Evolutionary conservation across 2,797 vertebrate species (phyloP), one percentile per base, ranked within the genome.

Genomic region (Cossypha polioptera): DNA sequence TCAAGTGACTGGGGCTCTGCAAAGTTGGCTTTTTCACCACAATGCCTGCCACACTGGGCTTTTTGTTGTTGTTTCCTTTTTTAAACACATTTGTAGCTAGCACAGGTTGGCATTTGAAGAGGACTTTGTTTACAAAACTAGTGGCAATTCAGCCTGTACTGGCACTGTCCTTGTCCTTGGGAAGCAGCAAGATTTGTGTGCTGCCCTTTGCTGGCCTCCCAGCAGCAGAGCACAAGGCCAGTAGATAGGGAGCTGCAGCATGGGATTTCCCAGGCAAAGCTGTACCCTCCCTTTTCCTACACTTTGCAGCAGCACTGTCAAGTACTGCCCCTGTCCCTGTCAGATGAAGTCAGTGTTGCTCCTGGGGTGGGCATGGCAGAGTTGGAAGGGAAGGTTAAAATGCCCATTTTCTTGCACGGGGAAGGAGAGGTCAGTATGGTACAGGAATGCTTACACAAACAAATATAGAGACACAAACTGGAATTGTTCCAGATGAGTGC

Each of bases 321-420:
- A 42, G 21, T 47, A 40, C 11, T 54, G 55, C 13, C 38, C 1
- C 1, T 22, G 47, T 22, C 45, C 38, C 47, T 61, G 50, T 54
- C 51, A 68, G 61, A 42, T 11, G 36, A 24, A 75, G 43, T 35
- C 74, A 22, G 29, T 11, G 35, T 10, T 18, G 16, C 31, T 31
- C 33, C 24, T 42, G n/a, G 7, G 53, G 42, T 53, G 11, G 25
- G 31, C 50, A 7, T 7, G 36, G 29, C 47, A 25, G 29, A 29
- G 29, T 15, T 80, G 61, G 25, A 76, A 74, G 47, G 29, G 29
- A 62, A 50, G 36, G 55, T 82, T 67, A 42, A 55, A 79, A 54
- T 1, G 2, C 12, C 9, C 2, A 0, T 58, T 47, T 48, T 38
- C 54, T 59, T 33, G 17, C 26, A 4, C 1, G 8, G 15, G 24